Base-by-base conservation (phyloP, 2,888 invertebrate species). In the Eudasyphora cyanicolor region DNA sequence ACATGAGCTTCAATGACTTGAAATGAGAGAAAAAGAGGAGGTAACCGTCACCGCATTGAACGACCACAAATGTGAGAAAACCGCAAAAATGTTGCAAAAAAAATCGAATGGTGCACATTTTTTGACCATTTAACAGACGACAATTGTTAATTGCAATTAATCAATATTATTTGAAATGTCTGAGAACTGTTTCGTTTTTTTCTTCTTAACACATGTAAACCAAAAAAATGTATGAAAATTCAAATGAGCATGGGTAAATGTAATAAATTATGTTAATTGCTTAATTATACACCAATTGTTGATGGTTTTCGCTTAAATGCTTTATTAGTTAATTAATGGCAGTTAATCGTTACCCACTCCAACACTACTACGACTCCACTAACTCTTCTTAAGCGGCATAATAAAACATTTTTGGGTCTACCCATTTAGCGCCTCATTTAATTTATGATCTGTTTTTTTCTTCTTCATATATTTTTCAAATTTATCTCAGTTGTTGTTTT, bases 221-320 rank as follows among this genome's bases (percentile, higher is more conserved):
- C 10, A 45, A 7, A 6, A 8, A 4, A 32, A 32, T 45, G 45
- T 45, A 10, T 14, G n/a, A 6, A 45, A 14, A n/a, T 45, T 2
- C n/a, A n/a, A n/a, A 2, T 2, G 10, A 2, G 12, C 38, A 38
- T 38, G 7, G 6, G 12, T 8, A 38, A n/a, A 45, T 12, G 45
- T 45, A 70, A 77, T 70, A n/a, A n/a, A n/a, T 42, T 42, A 69
- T 69, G 57, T 38, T 60, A 70, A 54, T 76, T 64, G 62, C 51
- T 51, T 80, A 80, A 80, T 80, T 76, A 62, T 17, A 80, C 35
- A 51, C 32, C 60, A 45, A 60, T 64, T 32, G 60, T 27, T 42
- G 62, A 21, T 19, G 45, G 62, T 62, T 69, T 38, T 45, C 14
- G n/a, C 38, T 12, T 67, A 74, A 0, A 62, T 49, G 51, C 51